phyloP scores from a whole-genome alignment of 1,140 invertebrate species.

The Formica selysi region DNA sequence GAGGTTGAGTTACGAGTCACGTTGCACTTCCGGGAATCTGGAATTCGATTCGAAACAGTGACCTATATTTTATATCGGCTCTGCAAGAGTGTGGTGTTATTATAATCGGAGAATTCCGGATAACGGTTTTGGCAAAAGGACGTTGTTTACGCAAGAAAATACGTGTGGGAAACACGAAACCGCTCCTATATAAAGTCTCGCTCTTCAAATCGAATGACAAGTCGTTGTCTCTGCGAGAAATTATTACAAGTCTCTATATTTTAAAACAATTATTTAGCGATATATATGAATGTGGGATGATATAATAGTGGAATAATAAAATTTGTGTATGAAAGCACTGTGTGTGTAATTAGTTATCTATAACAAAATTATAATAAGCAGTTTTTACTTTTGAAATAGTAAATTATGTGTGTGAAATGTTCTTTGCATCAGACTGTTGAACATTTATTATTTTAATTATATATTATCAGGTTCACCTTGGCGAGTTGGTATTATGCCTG shows the following conservation, averaged over 20 bases:
- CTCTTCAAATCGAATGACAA: neutral
- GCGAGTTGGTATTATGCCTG: slow-evolving; percentile 94
- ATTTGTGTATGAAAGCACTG: neutral
- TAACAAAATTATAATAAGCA: neutral
- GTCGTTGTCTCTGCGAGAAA: neutral
- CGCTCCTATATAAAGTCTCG: neutral
- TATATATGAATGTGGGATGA: neutral
- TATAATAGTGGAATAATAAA: neutral
- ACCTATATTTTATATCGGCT: neutral
- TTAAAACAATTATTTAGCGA: neutral
- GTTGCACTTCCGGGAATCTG: slow-evolving; percentile 61
- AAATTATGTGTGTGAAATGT: neutral
- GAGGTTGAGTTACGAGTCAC: slow-evolving; percentile 20
- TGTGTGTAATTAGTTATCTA: neutral
- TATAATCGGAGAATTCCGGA: slow-evolving; percentile 6
- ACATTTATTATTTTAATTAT: slow-evolving; percentile 2
- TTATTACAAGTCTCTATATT: neutral
- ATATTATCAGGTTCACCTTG: slow-evolving; percentile 93
- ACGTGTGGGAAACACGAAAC: slow-evolving; percentile 18
- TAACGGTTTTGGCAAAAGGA: slow-evolving; percentile 14
- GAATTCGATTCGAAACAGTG: slow-evolving; percentile 53
- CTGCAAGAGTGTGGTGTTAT: slow-evolving; percentile 32
- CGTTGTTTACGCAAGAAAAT: slow-evolving; percentile 45
- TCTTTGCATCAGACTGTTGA: neutral
- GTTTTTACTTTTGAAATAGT: neutral